Evolutionary conservation across 2,888 invertebrate species (phyloP), one percentile per base, ranked within the genome.

Genomic region (Synergus japonicus): DNA sequence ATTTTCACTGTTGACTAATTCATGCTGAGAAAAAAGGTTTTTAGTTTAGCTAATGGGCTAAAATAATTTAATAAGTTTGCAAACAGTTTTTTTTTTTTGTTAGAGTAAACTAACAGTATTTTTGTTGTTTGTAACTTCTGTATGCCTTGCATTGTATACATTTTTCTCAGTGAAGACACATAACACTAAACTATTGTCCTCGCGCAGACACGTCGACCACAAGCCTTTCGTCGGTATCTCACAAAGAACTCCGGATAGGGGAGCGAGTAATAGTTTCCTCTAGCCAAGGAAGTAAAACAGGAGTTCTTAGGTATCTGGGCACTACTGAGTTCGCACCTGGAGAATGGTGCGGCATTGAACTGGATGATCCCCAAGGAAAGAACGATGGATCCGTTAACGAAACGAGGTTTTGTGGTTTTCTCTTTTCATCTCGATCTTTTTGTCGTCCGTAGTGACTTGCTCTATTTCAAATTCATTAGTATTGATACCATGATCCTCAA

Each of bases 371-470:
- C 0, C 93, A 96, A 81, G 99, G 99, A 78, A 99, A 99, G 93
- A 99, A 99, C 92, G 98, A 99, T 90, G 99, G 99, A 80, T 96
- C 97, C 76, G 98, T 99, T 49, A 97, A 96, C 85, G 98, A 97
- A 78, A 96, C 96, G 92, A 96, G 97, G 98, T 98, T 92, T 88
- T 73, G 64, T 60, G 46, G 64, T 69, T 69, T 37, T 41, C 43
- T 76, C 18, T 60, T 58, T 29, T 80, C 76, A 44, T 10, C 29
- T 58, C 65, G 67, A n/a, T 3, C 9, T 9, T 18, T 18, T 58
- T 18, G 8, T 58, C 58, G 1, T 58, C 18, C 18, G 58, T 18
- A 58, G 54, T 54, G 58, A 18, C 37, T 29, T 46, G 46, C 15
- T 69, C 10, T 69, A 69, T 69, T 69, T 69, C 29, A 37, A 69